Evolutionary conservation across 2,888 invertebrate genomes (phyloP), one percentile per base, ranked within the genome.

Genomic region (Alviniconcha strummeri): DNA sequence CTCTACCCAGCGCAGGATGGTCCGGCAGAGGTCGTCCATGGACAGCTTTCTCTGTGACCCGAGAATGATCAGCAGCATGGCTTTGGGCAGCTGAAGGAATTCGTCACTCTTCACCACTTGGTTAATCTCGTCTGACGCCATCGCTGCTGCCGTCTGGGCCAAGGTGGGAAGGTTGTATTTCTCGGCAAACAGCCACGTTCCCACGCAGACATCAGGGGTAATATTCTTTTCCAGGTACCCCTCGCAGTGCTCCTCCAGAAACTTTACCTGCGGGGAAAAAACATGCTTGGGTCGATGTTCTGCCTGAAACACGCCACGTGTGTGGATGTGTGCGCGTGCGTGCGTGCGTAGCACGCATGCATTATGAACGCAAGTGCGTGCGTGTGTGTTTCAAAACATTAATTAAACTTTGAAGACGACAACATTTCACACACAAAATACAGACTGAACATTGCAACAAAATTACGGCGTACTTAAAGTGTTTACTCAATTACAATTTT

Each of bases 1-100:
- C 36, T 81, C 57, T 11, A 83, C 79, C 85, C 85, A 85, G 19
- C 60, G 74, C 52, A 81, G 15, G n/a, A 81, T 75, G 54, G 74
- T 81, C 5, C 64, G 4, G 56, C 74, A 75, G 9, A 74, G 5
- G 64, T 64, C 74, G 54, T 81, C 75, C 81, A 75, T 81, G 54
- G 4, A 55, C 74, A 81, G 74, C 60, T 60, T 74, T 60, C 72
- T 60, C 74, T 81, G 81, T 36, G 72, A 72, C 4, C 56, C 55
- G 54, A 81, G 54, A 8, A 81, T 0, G 17, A 75, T 74, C 9
- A 81, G 75, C n/a, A 81, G 81, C 81, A 75, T 81, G 75, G 75
- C 55, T 57, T 81, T 81, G 60, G 81, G 75, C 4, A 81, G 75
- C 13, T 52, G 57, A 8, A 82, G 17, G 54, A 85, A 56, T 19